Evolutionary conservation across 2,888 invertebrate species (phyloP), one percentile per base, ranked within the genome.

Genomic region (Cheiracanthium punctorium): DNA sequence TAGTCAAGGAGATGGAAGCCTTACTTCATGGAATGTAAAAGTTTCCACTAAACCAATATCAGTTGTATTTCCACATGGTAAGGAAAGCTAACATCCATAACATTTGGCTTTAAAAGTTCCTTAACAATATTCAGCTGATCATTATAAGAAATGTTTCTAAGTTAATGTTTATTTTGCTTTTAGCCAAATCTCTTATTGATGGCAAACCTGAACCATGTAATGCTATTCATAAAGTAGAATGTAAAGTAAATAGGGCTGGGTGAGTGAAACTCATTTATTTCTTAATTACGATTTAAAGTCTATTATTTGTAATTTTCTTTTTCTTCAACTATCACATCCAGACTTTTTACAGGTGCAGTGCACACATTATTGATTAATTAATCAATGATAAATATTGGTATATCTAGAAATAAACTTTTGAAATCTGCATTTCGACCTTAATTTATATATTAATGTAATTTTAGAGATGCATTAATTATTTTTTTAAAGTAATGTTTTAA

Each of bases 201-300:
- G 98, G 97, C 74, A 97, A 96, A 93, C 94, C 95, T 89, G 98
- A 98, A 92, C 95, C 96, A 80, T 98, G 98, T 93, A 97, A 97
- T 94, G 95, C 97, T 82, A 98, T 99, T 92, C 95, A 95, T 91
- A 97, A 97, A 94, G 95, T 98, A 89, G 98, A 98, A 92, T 98
- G 98, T 96, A 97, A 96, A 93, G 95, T 96, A 84, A 89, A 95
- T 93, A 93, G 94, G 94, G 90, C 96, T 90, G 90, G 93, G 93
- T 92, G 90, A 90, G 90, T 89, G 24, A 7, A n/a, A n/a, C n/a
- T n/a, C n/a, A n/a, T n/a, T n/a, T n/a, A n/a, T n/a, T n/a, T n/a
- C n/a, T n/a, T n/a, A n/a, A n/a, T n/a, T n/a, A n/a, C n/a, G n/a
- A n/a, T n/a, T n/a, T n/a, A n/a, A n/a, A n/a, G n/a, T n/a, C n/a